Conservation (phyloP, 2,888 invertebrate species). For the Parthenolecanium corni region DNA sequence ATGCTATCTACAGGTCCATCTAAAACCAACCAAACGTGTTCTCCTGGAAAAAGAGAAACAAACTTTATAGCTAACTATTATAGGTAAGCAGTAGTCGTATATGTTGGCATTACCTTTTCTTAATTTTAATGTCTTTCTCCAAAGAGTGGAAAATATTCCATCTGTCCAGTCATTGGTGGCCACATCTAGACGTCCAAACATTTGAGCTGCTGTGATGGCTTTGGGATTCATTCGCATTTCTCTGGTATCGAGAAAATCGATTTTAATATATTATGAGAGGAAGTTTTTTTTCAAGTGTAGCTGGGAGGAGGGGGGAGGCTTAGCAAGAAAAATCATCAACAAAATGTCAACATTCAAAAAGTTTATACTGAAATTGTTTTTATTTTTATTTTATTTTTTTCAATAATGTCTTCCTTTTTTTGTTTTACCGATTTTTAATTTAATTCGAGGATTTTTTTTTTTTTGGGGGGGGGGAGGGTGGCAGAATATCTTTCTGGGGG, state of each 20-base stretch:
- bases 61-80: too few species aligned
- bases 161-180: conserved; percentile 99
- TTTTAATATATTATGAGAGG: background rate
- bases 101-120: conserved; percentile 49
- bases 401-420: too few species aligned
- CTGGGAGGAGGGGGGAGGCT: too few species aligned
- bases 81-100: background rate
- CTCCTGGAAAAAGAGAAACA: conserved; percentile 42
- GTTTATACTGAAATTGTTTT: too few species aligned
- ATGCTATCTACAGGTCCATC: conserved; percentile 96
- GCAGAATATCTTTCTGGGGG: too few species aligned
- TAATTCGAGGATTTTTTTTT: too few species aligned
- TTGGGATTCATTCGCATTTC: conserved; percentile 99
- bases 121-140: conserved; percentile 84
- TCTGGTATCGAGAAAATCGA: conserved; percentile 38
- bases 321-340: too few species aligned
- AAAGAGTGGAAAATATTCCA: conserved; percentile 91
- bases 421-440: too few species aligned
- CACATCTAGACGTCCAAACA: conserved; percentile 92
- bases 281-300: too few species aligned
- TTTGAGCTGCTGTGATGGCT: conserved; percentile 91
- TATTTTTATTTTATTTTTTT: too few species aligned
- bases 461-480: too few species aligned
- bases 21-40: conserved; percentile 85
- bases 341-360: too few species aligned